Evolutionary conservation across 2,113 vertebrate species (phyloP).

Genomic region (Ammodytes marinus): DNA sequence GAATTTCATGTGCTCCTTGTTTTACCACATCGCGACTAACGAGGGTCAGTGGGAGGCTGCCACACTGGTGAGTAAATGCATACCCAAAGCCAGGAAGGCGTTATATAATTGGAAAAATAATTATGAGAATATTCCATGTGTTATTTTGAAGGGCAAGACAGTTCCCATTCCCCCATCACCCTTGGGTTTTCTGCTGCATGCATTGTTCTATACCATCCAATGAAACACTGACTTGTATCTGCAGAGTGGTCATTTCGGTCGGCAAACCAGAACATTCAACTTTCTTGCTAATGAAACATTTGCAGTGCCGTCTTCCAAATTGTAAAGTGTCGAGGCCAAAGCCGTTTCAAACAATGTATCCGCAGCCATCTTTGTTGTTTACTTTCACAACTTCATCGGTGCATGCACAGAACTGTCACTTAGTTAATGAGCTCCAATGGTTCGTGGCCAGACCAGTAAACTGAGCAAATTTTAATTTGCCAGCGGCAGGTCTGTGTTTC

Average conservation of each 20-base stretch:
- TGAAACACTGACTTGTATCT: slow-evolving; percentile 15
- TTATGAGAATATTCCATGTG: slow-evolving; percentile 25
- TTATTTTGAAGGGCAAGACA: slow-evolving; percentile 22
- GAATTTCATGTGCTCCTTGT: slow-evolving; percentile 40
- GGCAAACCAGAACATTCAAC: no score
- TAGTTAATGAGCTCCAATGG: no score
- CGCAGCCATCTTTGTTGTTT: no score
- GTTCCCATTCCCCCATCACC: background rate
- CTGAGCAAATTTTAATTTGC: no score
- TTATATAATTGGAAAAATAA: slow-evolving; percentile 45
- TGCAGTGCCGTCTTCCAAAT: no score
- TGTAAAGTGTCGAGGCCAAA: no score
- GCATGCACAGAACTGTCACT: no score
- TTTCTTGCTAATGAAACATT: no score
- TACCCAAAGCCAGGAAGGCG: slow-evolving; percentile 6
- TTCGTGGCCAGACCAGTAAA: no score
- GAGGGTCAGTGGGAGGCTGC: slow-evolving; percentile 48
- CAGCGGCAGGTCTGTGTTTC: no score
- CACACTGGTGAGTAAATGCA: slow-evolving; percentile 42
- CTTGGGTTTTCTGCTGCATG: background rate
- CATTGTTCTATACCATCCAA: background rate
- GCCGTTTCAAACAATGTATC: no score
- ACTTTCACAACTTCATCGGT: no score
- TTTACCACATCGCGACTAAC: slow-evolving; percentile 39
- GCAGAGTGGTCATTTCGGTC: background rate